phyloP scores from a whole-genome alignment of 1,140 invertebrate genomes.

The Pseudoatta argentina region DNA sequence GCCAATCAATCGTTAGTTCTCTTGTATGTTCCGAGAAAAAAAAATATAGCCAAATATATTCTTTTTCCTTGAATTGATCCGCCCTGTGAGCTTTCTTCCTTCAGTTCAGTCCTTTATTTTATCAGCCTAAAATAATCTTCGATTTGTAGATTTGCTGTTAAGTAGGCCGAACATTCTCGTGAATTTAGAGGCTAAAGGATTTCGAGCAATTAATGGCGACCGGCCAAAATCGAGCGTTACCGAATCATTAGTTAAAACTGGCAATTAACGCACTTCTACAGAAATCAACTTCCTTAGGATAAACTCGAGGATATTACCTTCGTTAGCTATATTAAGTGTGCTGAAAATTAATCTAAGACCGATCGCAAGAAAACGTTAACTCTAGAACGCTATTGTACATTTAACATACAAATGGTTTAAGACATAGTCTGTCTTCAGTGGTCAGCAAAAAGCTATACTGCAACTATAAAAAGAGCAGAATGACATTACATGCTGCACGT shows the following conservation, averaged over 20 bases:
- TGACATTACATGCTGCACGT: too few species aligned
- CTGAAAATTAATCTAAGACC: background rate
- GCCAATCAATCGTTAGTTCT: background rate
- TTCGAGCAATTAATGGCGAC: background rate
- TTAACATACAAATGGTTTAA: too few species aligned
- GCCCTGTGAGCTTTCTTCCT: too few species aligned
- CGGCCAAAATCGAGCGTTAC: slow-evolving; percentile 25
- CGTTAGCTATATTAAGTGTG: background rate
- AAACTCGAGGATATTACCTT: slow-evolving; percentile 7
- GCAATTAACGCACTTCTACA: background rate
- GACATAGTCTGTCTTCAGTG: too few species aligned
- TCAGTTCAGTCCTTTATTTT: background rate
- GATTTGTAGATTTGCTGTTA: slow-evolving; percentile 13
- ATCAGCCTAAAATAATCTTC: background rate
- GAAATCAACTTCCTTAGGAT: slow-evolving; percentile 9
- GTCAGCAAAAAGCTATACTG: too few species aligned
- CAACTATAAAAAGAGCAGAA: too few species aligned
- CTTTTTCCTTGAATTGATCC: background rate
- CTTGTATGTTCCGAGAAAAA: background rate
- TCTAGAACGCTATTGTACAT: background rate
- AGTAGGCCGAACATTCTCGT: background rate
- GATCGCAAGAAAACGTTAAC: background rate
- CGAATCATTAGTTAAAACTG: background rate
- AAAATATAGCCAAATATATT: background rate
- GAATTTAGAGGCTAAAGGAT: slow-evolving; percentile 1